These are phyloP conservation scores for Epinotia demarniana DNA, from an alignment of 2,888 invertebrate genomes.

Conservation along the genomic window DNA sequence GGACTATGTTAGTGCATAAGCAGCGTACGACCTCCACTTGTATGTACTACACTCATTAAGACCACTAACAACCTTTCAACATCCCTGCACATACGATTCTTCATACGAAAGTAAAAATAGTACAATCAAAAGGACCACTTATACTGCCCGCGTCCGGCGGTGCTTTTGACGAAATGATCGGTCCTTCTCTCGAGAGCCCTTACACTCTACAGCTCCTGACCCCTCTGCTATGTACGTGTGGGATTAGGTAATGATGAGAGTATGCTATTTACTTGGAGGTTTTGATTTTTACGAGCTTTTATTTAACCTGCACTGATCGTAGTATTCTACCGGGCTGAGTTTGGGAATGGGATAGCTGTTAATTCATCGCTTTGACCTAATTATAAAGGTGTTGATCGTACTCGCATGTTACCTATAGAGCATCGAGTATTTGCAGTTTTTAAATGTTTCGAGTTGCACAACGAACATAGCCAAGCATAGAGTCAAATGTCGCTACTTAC, in stretches of 20 bases:
- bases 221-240: conserved; percentile 58
- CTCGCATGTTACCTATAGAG: too few species aligned
- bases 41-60: conserved; percentile 12
- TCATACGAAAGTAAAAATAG: conserved; percentile 41
- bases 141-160: conserved; percentile 55
- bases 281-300: neutral
- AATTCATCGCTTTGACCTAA: too few species aligned
- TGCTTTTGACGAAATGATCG: conserved; percentile 67
- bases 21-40: neutral
- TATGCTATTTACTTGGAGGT: conserved; percentile 9
- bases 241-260: conserved; percentile 37
- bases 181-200: conserved; percentile 50
- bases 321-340: too few species aligned
- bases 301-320: too few species aligned
- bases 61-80: neutral
- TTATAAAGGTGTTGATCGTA: too few species aligned
- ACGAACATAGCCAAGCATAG: too few species aligned
- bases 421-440: too few species aligned
- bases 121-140: conserved; percentile 53
- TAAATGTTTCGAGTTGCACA: too few species aligned
- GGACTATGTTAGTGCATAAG: neutral
- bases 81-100: conserved; percentile 26
- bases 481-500: too few species aligned
- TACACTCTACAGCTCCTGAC: conserved; percentile 57
- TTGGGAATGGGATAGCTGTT: too few species aligned